Evolutionary conservation across 2,113 vertebrate genomes (phyloP), one percentile per base, ranked within the genome.

Genomic region (Echinops telfairi): DNA sequence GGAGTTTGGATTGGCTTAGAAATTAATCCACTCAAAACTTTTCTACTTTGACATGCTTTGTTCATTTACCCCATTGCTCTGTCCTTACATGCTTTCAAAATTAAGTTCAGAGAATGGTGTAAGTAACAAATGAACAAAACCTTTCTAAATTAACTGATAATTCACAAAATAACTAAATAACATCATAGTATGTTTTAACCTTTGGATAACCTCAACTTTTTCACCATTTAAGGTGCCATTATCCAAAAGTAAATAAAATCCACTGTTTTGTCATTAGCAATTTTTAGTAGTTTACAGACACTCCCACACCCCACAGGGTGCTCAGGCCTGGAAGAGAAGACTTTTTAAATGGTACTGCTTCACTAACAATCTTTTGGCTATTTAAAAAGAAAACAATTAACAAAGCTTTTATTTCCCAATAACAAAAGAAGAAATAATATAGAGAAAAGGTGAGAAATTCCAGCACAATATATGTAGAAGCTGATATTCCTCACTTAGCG

Each of bases 211-310:
- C 92, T 73, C 80, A 90, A 96, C 19, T 89, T 90, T 91, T 77
- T 94, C 83, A 31, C 62, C 31, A 68, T 5, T 23, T 89, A 88
- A 25, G 96, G 92, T 95, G 80, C 87, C 58, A 0, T 94, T 33
- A 75, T 84, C 22, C 15, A 62, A 95, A 83, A 92, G 12, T 68
- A 79, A 58, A 17, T 27, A 62, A 95, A 83, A 92, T 15, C 64
- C 77, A 62, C 90, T 94, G 84, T 93, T 77, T 88, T 81, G 43
- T 95, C 96, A 96, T 98, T 96, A 97, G 81, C 89, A 90, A 87
- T 96, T 97, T 73, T 2, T 89, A 91, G 78, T 58, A 89, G 84
- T 95, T 94, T 94, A 92, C 88, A 96, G 64, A 70, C 68, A 92
- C 83, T 82, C 64, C 64, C 89, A 83, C 75, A 76, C 88, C 94